Evolutionary conservation across 2,888 invertebrate genomes (phyloP).

Genomic region (Acrocyrtus sp.): DNA sequence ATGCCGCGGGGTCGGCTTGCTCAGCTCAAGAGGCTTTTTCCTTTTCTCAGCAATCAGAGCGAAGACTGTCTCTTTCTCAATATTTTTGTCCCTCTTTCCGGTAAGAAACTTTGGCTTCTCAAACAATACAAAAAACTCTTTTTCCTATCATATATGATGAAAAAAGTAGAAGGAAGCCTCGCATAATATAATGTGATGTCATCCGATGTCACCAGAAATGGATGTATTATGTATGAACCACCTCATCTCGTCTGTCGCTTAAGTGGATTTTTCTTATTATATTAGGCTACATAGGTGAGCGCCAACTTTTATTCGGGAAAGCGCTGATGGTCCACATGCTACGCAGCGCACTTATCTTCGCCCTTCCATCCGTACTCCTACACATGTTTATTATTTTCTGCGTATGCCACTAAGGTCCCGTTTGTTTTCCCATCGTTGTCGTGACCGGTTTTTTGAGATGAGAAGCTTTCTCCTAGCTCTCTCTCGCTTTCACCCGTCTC

Average conservation of each 20-base stretch:
- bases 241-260: not conserved
- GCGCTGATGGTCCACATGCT: not conserved
- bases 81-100: slow-evolving; percentile 95
- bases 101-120: slow-evolving; percentile 71
- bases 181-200: not conserved
- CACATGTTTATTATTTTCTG: not conserved
- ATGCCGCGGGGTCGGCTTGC: slow-evolving; percentile 91
- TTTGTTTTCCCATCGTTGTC: not conserved
- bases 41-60: slow-evolving; percentile 89
- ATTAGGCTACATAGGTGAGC: not conserved
- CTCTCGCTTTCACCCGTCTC: not conserved
- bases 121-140: not conserved
- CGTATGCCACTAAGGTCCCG: not conserved
- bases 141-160: not conserved
- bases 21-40: slow-evolving; percentile 86
- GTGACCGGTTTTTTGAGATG: not conserved
- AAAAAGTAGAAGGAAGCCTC: not conserved
- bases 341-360: too few species aligned
- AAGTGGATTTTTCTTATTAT: not conserved
- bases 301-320: not conserved
- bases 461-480: not conserved
- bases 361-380: not conserved
- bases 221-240: not conserved
- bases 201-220: not conserved
- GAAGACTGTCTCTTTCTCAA: slow-evolving; percentile 98